phyloP scores from a whole-genome alignment of 2,888 invertebrate species.

The Fragum fragum region DNA sequence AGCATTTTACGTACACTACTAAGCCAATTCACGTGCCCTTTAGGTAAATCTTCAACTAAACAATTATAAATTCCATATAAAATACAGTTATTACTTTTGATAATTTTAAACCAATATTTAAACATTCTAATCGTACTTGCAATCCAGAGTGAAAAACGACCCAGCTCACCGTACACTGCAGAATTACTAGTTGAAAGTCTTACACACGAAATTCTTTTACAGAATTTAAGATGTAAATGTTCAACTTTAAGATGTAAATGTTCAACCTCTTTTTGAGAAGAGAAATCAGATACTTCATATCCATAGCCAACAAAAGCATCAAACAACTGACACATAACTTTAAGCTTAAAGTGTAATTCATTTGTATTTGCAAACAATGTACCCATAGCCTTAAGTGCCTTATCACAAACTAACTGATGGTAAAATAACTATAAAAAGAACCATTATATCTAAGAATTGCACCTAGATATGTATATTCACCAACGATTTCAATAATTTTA shows the following conservation, averaged over 20 bases:
- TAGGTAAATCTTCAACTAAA: not conserved
- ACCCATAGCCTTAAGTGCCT: too few relatives aligned
- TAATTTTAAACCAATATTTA: constrained; percentile 16
- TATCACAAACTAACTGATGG: not conserved
- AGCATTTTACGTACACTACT: not conserved
- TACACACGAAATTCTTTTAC: not conserved
- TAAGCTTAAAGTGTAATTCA: constrained; percentile 8
- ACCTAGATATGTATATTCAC: constrained; percentile 11
- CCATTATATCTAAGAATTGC: not conserved
- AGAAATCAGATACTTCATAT: not conserved
- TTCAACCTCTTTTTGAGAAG: too few relatives aligned
- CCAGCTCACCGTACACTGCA: constrained; percentile 7
- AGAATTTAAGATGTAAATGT: too few relatives aligned
- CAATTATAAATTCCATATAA: not conserved
- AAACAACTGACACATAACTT: constrained; percentile 17
- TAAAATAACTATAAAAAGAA: not conserved
- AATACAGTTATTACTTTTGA: too few relatives aligned
- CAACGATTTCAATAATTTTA: constrained; percentile 13
- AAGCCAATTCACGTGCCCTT: not conserved
- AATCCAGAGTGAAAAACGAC: too few relatives aligned
- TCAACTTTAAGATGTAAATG: too few relatives aligned
- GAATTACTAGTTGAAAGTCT: too few relatives aligned
- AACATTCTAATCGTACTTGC: not conserved
- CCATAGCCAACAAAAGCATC: constrained; percentile 19
- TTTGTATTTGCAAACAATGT: too few relatives aligned